Conservation (phyloP, 2,888 invertebrate genomes). For the Aplocera efformata region DNA sequence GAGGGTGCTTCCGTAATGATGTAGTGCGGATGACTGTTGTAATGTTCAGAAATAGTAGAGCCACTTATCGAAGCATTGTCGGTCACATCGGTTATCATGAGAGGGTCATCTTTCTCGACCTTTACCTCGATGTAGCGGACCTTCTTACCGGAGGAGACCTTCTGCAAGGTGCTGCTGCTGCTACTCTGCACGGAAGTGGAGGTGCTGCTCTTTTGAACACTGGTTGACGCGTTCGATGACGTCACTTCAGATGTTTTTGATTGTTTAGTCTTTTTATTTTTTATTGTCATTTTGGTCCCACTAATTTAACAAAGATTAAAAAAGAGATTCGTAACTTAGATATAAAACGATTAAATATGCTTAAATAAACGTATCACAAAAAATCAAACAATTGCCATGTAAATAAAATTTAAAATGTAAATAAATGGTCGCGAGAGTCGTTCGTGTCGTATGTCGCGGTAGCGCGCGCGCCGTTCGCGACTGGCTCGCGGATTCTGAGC, state of each 20-base stretch:
- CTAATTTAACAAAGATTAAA: constrained; percentile 42
- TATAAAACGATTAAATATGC: constrained; percentile 58
- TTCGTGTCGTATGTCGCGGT: constrained; percentile 69
- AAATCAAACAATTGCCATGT: constrained; percentile 67
- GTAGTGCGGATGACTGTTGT: constrained; percentile 76
- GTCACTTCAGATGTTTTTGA: constrained; percentile 66
- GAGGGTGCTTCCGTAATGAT: constrained; percentile 77
- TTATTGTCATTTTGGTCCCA: constrained; percentile 76
- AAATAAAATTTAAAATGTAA: constrained; percentile 42
- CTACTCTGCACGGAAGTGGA: constrained; percentile 65
- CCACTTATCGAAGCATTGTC: constrained; percentile 72
- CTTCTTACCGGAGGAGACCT: constrained; percentile 73
- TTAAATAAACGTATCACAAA: constrained; percentile 53
- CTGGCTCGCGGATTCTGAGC: constrained; percentile 70
- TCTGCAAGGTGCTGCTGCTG: constrained; percentile 65
- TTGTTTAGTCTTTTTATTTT: constrained; percentile 79
- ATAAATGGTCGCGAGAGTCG: constrained; percentile 69
- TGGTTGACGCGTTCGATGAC: constrained; percentile 65
- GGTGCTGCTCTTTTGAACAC: constrained; percentile 70
- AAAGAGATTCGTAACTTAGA: constrained; percentile 56
- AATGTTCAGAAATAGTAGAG: constrained; percentile 72
- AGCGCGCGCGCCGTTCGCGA: constrained; percentile 72
- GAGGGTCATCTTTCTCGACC: constrained; percentile 77
- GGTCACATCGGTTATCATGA: constrained; percentile 76
- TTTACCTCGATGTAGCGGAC: constrained; percentile 76